Conservation (phyloP, 2,113 vertebrate species). For the Aspidoscelis tigris region DNA sequence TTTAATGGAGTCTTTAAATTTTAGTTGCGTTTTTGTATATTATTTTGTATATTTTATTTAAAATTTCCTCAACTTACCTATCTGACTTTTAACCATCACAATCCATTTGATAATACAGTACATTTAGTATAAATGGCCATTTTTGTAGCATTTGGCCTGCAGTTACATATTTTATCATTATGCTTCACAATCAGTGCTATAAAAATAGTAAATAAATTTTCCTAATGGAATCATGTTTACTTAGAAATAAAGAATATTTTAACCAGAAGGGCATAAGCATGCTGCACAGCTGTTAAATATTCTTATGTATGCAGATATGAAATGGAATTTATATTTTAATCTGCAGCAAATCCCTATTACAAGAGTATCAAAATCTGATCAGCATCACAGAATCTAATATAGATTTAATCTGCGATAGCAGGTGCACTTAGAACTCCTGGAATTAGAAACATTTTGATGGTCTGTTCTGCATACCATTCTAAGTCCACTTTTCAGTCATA, state of each 20-base stretch:
- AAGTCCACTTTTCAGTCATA: conserved; percentile 80
- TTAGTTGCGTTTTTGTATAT: conserved; percentile 84
- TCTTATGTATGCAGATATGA: conserved; percentile 69
- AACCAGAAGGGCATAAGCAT: conserved; percentile 68
- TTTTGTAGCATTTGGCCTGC: conserved; percentile 78
- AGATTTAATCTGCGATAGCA: conserved; percentile 78
- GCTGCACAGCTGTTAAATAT: conserved; percentile 72
- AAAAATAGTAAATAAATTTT: conserved; percentile 77
- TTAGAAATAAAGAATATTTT: conserved; percentile 66
- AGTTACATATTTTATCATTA: conserved; percentile 82
- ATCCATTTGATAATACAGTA: conserved; percentile 72
- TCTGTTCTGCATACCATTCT: conserved; percentile 80
- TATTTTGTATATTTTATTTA: conserved; percentile 87
- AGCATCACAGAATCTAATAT: conserved; percentile 73
- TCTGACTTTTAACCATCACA: conserved; percentile 78
- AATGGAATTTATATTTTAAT: conserved; percentile 73
- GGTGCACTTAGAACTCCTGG: conserved; percentile 76
- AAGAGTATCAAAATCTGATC: conserved; percentile 71
- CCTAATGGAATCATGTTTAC: conserved; percentile 78
- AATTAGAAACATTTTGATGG: conserved; percentile 77
- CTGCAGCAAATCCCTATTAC: conserved; percentile 71
- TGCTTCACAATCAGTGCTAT: conserved; percentile 82
- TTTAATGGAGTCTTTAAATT: conserved; percentile 84
- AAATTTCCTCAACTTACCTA: conserved; percentile 78
- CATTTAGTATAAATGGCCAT: conserved; percentile 78